Evolutionary conservation across 2,113 vertebrate species (phyloP), one percentile per base, ranked within the genome.

Genomic region (Scomber colias): DNA sequence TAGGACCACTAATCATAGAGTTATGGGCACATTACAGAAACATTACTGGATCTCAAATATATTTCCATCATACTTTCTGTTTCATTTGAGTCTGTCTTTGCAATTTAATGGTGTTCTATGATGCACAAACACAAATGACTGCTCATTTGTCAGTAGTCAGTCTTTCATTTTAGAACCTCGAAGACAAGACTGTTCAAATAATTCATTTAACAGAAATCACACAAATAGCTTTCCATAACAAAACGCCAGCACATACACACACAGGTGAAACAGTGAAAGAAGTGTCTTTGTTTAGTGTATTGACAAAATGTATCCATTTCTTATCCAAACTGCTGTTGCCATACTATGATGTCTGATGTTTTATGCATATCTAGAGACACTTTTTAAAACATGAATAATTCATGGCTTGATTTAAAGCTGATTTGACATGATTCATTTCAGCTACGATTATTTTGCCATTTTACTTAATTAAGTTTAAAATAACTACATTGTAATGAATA

Each of bases 111-210:
- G 1, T 6, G 16, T 48, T 72, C 17, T 44, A 27, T 57, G 30
- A 64, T 44, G 27, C 13, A 13, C 21, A 24, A 71, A 46, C 7
- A 24, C 31, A 75, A 61, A 56, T 46, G 13, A 69, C 65, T 59
- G n/a, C 24, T 75, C 17, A 49, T 77, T 46, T 44, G 49, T 79
- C 66, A 70, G 73, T 81, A 77, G 77, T 80, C 21, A 53, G 21
- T 80, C 81, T 50, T 62, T 75, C 71, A 71, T 71, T 77, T 84
- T 46, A 75, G 75, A 73, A 82, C 49, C 57, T 30, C 16, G 24
- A 61, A 45, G 63, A 70, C 51, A 67, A 68, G 24, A 81, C 40
- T 30, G 30, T 24, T 63, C 27, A 55, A 63, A 65, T 13, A 57
- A 51, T 54, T 53, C 31, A 64, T 56, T 72, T 44, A 27, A 27